Evolutionary conservation across 1,140 invertebrate species (phyloP), one percentile per base, ranked within the genome.

Genomic region (Sarcophaga peregrina): DNA sequence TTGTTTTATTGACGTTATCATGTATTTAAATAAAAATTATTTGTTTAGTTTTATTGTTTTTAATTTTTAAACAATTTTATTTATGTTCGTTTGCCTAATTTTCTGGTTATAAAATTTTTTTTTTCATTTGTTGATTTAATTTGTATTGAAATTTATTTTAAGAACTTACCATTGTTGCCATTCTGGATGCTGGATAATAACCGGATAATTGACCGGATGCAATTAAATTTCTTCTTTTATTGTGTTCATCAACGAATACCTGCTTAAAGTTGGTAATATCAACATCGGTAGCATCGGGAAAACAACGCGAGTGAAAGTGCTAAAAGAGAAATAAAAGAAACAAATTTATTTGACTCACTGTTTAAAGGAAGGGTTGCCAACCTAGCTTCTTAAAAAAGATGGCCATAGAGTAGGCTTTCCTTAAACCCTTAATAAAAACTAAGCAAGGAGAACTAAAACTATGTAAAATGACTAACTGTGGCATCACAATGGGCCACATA

Each of bases 161-260:
- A 47, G 45, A 9, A 83, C 83, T 81, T 37, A 90, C 89, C 89
- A 90, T 90, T 17, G 89, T 90, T 58, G 89, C 87, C 89, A 90
- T 90, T 13, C 87, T 84, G 8, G 87, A 45, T 0, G 89, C 89
- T 15, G 89, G 87, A 86, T 88, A 89, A 78, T 89, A 90, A 11
- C 89, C 89, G 20, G 86, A 86, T 72, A 90, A 76, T 82, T 84
- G 85, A 47, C 89, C 89, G 25, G 87, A 80, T 1, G 89, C 89
- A 54, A 89, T 83, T 74, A 86, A 87, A 84, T 89, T 90, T 47
- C 89, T 80, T 0, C 89, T 84, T 46, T 86, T 89, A 37, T 90
- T 90, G 25, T 90, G 89, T 46, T 85, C 87, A 76, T 90, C 87
- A 8, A 90, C 80, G 78, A 90, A 87, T n/a, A 84, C 74, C 17